Conservation (phyloP, 2,888 invertebrate species). For the Drosophila mettleri region DNA sequence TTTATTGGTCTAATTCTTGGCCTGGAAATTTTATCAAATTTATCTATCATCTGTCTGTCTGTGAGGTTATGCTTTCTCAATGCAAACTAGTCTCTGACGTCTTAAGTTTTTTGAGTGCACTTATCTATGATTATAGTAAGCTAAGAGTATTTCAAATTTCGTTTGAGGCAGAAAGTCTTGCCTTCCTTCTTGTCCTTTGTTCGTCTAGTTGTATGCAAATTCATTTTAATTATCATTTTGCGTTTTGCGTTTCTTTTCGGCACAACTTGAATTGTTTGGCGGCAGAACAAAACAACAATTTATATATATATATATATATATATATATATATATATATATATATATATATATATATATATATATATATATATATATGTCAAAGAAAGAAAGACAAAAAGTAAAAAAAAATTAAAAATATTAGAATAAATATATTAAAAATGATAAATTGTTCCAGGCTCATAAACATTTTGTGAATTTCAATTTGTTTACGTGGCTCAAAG, state of each 20-base stretch:
- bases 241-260: slow-evolving; percentile 45
- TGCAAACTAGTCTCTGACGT: slow-evolving; percentile 1
- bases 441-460: slow-evolving; percentile 42
- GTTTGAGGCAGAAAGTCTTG: neutral
- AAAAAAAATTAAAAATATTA: slow-evolving; percentile 29
- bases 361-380: neutral
- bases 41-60: neutral
- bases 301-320: neutral
- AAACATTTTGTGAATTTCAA: slow-evolving; percentile 75
- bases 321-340: neutral
- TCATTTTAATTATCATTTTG: slow-evolving; percentile 75
- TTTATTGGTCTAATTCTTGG: neutral
- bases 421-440: slow-evolving; percentile 50
- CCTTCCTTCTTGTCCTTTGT: slow-evolving; percentile 8
- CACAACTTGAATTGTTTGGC: slow-evolving; percentile 65
- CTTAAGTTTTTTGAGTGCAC: neutral
- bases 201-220: slow-evolving; percentile 65
- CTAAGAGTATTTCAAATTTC: slow-evolving; percentile 2
- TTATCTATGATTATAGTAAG: neutral
- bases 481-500: slow-evolving; percentile 58
- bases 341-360: too few relatives aligned
- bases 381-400: neutral
- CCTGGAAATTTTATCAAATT: neutral
- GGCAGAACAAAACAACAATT: slow-evolving; percentile 4
- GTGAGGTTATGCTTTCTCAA: neutral